phyloP scores from a whole-genome alignment of 2,113 vertebrate species.

The Poeciliopsis turrubarensis region DNA sequence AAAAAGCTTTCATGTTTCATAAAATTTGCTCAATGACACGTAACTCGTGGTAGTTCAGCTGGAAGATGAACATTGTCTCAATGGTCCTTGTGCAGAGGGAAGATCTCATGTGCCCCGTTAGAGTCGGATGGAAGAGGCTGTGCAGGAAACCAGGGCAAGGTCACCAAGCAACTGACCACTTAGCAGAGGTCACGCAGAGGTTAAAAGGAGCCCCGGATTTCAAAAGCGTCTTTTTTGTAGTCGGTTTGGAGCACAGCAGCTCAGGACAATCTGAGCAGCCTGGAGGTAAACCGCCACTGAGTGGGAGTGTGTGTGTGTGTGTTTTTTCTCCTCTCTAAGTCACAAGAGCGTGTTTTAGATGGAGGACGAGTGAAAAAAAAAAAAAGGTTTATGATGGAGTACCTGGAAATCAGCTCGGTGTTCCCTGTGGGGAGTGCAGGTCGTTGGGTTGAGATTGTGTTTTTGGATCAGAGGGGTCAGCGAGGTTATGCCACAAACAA shows the following conservation, averaged over 20 bases:
- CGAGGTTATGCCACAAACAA: constrained; percentile 3
- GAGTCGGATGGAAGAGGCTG: constrained; percentile 11
- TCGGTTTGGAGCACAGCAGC: constrained; percentile 36
- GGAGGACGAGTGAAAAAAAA: constrained; percentile 9
- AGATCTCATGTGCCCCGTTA: constrained; percentile 29
- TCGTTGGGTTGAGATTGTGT: neutral
- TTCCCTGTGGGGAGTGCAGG: constrained; percentile 26
- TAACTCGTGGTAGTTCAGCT: neutral
- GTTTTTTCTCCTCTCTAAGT: constrained; percentile 4
- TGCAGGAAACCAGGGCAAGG: constrained; percentile 5
- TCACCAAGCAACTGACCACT: constrained; percentile 25
- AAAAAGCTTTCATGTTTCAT: neutral
- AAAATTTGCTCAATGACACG: neutral
- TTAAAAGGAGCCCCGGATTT: constrained; percentile 46
- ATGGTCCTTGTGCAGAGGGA: neutral
- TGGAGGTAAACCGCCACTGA: constrained; percentile 27
- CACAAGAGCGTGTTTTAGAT: constrained; percentile 27
- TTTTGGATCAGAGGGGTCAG: constrained; percentile 5
- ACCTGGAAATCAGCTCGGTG: constrained; percentile 10
- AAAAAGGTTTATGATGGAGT: constrained; percentile 3
- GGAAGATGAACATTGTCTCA: constrained; percentile 4
- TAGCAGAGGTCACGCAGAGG: constrained; percentile 42
- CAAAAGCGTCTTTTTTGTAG: constrained; percentile 43
- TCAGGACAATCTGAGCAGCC: constrained; percentile 31
- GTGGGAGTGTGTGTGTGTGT: constrained; percentile 19